These are phyloP conservation scores for Sminthurinus aureus DNA, from an alignment of 2,888 invertebrate species.

Conservation along the genomic window DNA sequence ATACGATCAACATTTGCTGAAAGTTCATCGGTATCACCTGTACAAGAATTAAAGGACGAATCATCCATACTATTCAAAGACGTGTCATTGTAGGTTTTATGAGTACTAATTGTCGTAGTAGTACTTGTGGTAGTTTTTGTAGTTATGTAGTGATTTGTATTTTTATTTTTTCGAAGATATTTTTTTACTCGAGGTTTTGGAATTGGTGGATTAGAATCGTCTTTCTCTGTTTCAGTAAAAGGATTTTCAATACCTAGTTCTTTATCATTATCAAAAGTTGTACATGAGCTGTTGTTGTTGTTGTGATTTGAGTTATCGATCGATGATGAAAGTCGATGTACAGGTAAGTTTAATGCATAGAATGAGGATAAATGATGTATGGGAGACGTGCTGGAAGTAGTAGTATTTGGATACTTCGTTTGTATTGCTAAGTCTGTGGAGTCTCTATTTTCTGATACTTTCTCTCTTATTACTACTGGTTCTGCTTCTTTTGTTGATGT, in stretches of 20 bases:
- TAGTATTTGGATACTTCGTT: neutral
- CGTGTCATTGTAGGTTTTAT: too few species aligned
- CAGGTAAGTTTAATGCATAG: slow-evolving; percentile 36
- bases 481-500: neutral
- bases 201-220: neutral
- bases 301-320: neutral
- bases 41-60: too few species aligned
- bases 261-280: neutral
- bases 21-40: slow-evolving; percentile 48
- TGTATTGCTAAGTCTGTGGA: neutral
- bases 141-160: neutral
- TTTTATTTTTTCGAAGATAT: neutral
- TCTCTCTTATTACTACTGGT: neutral
- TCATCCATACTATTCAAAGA: too few species aligned
- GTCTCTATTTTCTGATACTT: too few species aligned
- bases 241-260: neutral
- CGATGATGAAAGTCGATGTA: slow-evolving; percentile 19
- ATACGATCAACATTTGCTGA: slow-evolving; percentile 55
- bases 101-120: neutral
- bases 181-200: slow-evolving; percentile 30
- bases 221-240: neutral
- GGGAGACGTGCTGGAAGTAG: slow-evolving; percentile 2
- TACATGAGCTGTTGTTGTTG: neutral
- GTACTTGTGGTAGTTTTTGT: neutral
- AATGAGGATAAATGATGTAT: slow-evolving; percentile 43